Percentiles rank a stretch among this genome's conserved stretches.
Evolutionary conservation across 2,113 vertebrate genomes (phyloP).

Genomic region (Anarhynchus alexandrinus): DNA sequence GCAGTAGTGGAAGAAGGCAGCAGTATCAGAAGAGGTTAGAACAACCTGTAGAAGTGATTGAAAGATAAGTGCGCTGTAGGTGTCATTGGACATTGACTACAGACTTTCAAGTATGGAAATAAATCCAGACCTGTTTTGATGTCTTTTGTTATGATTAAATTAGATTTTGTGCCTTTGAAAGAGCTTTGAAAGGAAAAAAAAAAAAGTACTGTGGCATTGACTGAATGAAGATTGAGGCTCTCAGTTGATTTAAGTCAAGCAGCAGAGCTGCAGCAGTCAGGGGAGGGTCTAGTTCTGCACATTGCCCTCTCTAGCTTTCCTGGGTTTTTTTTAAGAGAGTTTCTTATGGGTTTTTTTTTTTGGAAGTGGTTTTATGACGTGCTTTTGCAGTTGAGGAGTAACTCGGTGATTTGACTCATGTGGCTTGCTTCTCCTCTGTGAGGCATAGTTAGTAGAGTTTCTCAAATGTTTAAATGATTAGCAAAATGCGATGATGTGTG

Average conservation of each 20-base stretch:
- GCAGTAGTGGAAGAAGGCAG: not conserved
- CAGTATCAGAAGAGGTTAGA: not conserved
- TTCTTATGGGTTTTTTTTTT: not conserved
- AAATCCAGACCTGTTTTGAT: not conserved
- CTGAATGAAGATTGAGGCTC: not conserved
- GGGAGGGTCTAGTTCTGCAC: not conserved
- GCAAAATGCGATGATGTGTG: not conserved
- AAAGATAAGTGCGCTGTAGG: not conserved
- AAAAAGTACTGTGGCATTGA: not conserved
- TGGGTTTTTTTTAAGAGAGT: not conserved
- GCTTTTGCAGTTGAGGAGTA: not conserved
- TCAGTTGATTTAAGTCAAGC: not conserved
- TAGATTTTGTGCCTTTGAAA: not conserved
- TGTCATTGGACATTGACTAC: not conserved
- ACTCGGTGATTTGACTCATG: not conserved
- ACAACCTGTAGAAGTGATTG: not conserved
- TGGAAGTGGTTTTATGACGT: not conserved
- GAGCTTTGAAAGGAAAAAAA: not conserved
- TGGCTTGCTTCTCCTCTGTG: not conserved
- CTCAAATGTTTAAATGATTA: constrained; percentile 7
- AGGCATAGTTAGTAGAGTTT: not conserved
- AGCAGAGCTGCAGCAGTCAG: not conserved
- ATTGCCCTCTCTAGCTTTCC: not conserved
- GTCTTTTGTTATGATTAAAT: not conserved
- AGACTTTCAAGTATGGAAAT: not conserved